These are phyloP conservation scores for Crypturellus tataupa DNA, from an alignment of 2,797 vertebrate genomes.

Conservation along the genomic window DNA sequence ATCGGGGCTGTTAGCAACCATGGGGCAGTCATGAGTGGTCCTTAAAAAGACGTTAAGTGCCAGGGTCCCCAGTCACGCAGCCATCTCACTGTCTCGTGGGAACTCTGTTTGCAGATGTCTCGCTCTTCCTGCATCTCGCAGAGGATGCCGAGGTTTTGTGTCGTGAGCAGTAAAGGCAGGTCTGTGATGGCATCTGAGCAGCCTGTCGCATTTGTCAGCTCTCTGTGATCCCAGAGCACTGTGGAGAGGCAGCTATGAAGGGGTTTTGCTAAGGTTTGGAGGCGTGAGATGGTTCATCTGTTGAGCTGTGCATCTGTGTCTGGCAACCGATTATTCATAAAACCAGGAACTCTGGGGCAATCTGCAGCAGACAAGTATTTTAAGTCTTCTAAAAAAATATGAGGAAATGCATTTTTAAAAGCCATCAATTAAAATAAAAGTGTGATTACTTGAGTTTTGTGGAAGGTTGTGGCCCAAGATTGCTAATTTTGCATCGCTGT, in stretches of 20 bases:
- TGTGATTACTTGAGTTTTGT: not conserved
- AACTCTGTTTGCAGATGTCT: fast-evolving
- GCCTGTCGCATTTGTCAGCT: fast-evolving
- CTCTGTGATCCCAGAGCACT: not conserved
- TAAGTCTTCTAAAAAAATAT: not conserved
- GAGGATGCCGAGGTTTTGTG: fast-evolving
- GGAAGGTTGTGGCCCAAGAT: not conserved
- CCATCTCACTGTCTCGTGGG: not conserved
- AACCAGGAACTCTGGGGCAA: not conserved
- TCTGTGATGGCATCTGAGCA: not conserved
- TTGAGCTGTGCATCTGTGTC: not conserved
- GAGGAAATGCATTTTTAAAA: constrained; percentile 3
- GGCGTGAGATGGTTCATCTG: not conserved
- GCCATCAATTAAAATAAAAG: constrained; percentile 6
- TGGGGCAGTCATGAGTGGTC: not conserved
- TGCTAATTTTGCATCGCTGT: not conserved
- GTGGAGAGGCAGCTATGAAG: not conserved
- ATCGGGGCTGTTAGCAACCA: not conserved
- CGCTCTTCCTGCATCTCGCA: fast-evolving
- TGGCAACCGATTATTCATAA: not conserved
- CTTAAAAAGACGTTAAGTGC: not conserved
- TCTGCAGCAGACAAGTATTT: not conserved
- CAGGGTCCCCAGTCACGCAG: fast-evolving
- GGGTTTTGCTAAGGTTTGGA: not conserved
- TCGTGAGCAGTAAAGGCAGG: not conserved